A percentile compares a stretch with the other conserved stretches of the same genome.
Evolutionary conservation across 2,888 invertebrate genomes (phyloP).

Genomic region (Phania funesta): DNA sequence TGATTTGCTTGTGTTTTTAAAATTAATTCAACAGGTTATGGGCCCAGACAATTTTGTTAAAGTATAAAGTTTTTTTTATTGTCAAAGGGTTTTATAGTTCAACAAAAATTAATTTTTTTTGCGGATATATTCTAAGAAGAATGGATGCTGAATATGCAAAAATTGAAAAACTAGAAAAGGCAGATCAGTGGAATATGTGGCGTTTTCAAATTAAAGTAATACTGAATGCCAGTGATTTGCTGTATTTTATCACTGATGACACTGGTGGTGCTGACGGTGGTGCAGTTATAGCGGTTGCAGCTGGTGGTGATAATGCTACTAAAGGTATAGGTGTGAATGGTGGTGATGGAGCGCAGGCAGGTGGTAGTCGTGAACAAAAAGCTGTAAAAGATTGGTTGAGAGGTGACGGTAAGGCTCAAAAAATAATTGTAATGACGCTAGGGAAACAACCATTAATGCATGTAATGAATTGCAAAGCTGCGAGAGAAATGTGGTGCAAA

Average conservation of each 20-base stretch:
- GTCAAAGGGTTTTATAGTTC: not conserved
- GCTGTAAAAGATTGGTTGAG: conserved; percentile 1
- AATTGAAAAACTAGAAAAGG: conserved; percentile 44
- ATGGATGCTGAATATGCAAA: conserved; percentile 47
- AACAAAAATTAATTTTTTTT: not conserved
- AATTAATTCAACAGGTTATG: conserved; percentile 38
- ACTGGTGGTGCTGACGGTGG: not conserved
- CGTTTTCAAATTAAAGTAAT: conserved; percentile 52
- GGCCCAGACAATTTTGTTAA: conserved; percentile 43
- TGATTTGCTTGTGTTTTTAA: not conserved
- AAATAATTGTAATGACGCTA: conserved; percentile 51
- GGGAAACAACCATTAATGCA: conserved; percentile 44
- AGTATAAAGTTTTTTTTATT: conserved; percentile 6
- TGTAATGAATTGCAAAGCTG: conserved; percentile 50
- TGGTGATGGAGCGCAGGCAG: not conserved
- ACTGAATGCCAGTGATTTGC: conserved; percentile 46
- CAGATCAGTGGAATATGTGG: conserved; percentile 50
- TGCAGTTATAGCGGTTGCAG: not conserved
- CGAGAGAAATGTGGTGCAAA: conserved; percentile 53
- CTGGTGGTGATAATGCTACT: not conserved
- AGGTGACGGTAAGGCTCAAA: conserved; percentile 52
- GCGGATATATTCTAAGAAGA: conserved; percentile 9
- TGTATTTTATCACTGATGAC: conserved; percentile 27
- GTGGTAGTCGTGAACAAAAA: not conserved
- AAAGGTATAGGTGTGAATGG: not conserved